A percentile compares a stretch with the other conserved stretches of the same genome.
Conservation (phyloP, 2,113 vertebrate genomes). For the Stercorarius parasiticus region DNA sequence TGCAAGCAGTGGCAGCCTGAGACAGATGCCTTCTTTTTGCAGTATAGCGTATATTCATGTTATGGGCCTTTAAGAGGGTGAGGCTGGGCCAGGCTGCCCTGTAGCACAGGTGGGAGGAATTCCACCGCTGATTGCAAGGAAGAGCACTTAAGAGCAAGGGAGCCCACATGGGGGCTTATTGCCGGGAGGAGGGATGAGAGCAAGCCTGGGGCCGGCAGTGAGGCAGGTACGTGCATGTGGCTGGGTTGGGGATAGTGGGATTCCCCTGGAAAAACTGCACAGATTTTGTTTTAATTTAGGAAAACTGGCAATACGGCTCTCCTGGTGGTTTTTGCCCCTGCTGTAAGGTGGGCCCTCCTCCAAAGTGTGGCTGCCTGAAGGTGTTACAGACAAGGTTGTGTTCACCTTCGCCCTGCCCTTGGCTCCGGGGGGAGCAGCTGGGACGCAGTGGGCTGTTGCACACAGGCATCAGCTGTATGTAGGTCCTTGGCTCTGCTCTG, state of each 20-base stretch:
- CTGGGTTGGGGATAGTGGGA: rapidly evolving
- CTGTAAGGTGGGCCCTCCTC: not conserved
- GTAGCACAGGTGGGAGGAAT: not conserved
- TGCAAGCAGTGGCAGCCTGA: not conserved
- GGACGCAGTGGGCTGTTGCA: not conserved
- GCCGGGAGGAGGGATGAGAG: rapidly evolving
- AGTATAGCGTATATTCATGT: rapidly evolving
- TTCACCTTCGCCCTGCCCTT: not conserved
- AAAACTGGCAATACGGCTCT: rapidly evolving
- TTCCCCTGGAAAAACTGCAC: rapidly evolving
- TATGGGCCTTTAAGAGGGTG: not conserved
- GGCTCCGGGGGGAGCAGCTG: not conserved
- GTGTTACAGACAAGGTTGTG: rapidly evolving
- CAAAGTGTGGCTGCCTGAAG: not conserved
- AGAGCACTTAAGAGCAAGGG: not conserved
- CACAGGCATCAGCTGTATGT: rapidly evolving
- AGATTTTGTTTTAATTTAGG: not conserved
- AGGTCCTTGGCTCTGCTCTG: not conserved
- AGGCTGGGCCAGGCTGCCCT: not conserved
- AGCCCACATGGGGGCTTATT: rapidly evolving
- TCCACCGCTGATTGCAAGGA: not conserved
- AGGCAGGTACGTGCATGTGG: rapidly evolving
- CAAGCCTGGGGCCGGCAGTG: rapidly evolving
- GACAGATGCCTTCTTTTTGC: not conserved
- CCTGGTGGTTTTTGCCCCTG: not conserved